phyloP scores from a whole-genome alignment of 1,140 invertebrate genomes.

The Ephestia elutella region DNA sequence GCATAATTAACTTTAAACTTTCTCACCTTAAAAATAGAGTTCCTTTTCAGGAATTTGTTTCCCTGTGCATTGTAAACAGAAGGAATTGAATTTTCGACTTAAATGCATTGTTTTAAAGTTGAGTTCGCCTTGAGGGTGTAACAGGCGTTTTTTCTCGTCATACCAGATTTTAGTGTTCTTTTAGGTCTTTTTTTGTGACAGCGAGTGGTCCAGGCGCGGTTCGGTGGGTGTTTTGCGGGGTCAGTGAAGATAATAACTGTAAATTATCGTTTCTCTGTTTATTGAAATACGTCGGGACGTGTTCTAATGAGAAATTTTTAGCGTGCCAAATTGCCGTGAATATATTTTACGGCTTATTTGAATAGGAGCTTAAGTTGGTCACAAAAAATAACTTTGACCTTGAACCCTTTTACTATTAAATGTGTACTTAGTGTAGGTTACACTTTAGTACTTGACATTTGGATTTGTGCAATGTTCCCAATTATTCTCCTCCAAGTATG shows the following conservation, averaged over 20 bases:
- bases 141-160: slow-evolving; percentile 59
- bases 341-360: not conserved
- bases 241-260: slow-evolving; percentile 71
- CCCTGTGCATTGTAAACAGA: slow-evolving; percentile 9
- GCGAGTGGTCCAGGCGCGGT: slow-evolving; percentile 43
- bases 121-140: slow-evolving; percentile 23
- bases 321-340: slow-evolving; percentile 10
- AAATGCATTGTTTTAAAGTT: slow-evolving; percentile 21
- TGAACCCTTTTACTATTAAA: not conserved
- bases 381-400: not conserved
- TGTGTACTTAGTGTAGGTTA: too few species aligned
- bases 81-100: not conserved
- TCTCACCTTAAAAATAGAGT: slow-evolving; percentile 71
- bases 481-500: too few species aligned
- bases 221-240: slow-evolving; percentile 71
- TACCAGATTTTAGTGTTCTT: slow-evolving; percentile 65
- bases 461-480: too few species aligned
- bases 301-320: slow-evolving; percentile 55
- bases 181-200: slow-evolving; percentile 62
- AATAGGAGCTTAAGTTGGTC: not conserved
- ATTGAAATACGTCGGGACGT: slow-evolving; percentile 64
- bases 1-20: slow-evolving; percentile 70
- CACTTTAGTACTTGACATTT: too few species aligned
- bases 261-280: slow-evolving; percentile 69
- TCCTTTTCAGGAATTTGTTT: slow-evolving; percentile 54